Conservation (phyloP, 2,113 vertebrate genomes). For the Cnemophilus loriae region DNA sequence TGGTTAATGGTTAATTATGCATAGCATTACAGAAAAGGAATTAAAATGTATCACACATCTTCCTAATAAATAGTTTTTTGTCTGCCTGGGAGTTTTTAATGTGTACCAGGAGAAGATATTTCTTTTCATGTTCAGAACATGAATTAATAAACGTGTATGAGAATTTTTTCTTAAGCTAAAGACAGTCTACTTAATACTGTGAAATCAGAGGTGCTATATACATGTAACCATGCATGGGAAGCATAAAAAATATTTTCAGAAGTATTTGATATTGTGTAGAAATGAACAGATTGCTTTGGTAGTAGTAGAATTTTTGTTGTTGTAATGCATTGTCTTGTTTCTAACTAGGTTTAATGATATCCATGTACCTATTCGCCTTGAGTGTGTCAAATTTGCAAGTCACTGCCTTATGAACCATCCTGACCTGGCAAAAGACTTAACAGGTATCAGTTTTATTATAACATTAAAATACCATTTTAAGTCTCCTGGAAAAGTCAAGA, state of each 20-base stretch:
- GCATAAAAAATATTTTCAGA: not conserved
- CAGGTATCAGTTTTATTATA: conserved; percentile 71
- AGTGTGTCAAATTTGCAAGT: conserved; percentile 98
- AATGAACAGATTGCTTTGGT: not conserved
- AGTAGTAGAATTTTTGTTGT: not conserved
- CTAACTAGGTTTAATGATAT: conserved; percentile 93
- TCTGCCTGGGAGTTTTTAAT: not conserved
- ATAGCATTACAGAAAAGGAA: not conserved
- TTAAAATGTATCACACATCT: not conserved
- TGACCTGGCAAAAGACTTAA: conserved; percentile 96
- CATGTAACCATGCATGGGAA: not conserved
- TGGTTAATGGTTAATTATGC: not conserved
- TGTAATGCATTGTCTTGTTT: conserved; percentile 39
- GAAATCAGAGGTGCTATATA: not conserved
- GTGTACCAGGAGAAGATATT: not conserved
- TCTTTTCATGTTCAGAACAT: not conserved
- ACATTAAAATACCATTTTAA: not conserved
- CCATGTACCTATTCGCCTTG: conserved; percentile 95
- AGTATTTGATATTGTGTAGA: not conserved
- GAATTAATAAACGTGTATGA: not conserved
- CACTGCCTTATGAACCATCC: conserved; percentile 99
- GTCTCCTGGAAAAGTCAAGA: not conserved
- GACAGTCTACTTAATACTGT: not conserved
- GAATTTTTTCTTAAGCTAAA: not conserved
- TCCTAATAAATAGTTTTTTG: not conserved